phyloP scores from a whole-genome alignment of 2,113 vertebrate species.

The Channa maculata region DNA sequence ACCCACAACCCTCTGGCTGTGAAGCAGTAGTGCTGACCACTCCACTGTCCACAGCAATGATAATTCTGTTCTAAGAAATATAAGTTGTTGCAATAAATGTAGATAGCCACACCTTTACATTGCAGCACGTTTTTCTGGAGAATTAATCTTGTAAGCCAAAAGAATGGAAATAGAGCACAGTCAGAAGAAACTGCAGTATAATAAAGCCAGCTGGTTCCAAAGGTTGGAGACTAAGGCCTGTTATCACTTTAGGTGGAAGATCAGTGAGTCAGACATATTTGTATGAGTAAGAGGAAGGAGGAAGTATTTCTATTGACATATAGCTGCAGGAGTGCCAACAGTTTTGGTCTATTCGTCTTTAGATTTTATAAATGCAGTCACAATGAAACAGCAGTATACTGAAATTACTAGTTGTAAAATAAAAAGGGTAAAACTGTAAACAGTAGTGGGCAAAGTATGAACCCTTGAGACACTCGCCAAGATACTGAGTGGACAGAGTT shows the following conservation, averaged over 20 bases:
- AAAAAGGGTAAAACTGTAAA: not conserved
- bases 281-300: not conserved
- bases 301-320: not conserved
- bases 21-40: no score
- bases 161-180: not conserved
- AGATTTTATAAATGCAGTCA: not conserved
- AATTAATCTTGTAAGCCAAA: no score
- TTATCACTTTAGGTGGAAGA: conserved; percentile 45
- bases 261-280: no score
- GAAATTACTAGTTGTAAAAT: no score
- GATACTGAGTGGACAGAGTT: not conserved
- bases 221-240: conserved; percentile 41
- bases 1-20: no score
- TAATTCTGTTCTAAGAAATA: no score
- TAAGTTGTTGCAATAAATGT: not conserved
- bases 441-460: not conserved
- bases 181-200: not conserved
- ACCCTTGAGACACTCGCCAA: not conserved
- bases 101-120: not conserved
- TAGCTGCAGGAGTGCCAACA: not conserved
- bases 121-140: not conserved
- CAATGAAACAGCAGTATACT: not conserved
- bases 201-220: conserved; percentile 54
- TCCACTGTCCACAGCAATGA: no score
- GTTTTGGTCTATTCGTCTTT: not conserved